Evolutionary conservation across 2,113 vertebrate genomes (phyloP), one percentile per base, ranked within the genome.

Genomic region (Columba janthina): DNA sequence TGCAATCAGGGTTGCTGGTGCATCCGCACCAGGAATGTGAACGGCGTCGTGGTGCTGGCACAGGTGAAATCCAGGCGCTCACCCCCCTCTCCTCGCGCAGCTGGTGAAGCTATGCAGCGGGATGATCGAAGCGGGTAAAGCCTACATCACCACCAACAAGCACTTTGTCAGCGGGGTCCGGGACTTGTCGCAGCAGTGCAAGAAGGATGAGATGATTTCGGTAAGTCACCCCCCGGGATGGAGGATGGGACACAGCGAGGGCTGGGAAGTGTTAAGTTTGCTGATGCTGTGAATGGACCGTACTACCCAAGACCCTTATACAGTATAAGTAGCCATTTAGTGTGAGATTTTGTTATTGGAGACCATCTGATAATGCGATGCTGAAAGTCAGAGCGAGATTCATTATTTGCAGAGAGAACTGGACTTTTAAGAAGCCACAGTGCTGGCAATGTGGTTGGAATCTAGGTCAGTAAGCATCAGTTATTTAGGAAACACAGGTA

Each of bases 21-120:
- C 12, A 25, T 29, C 38, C 58, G 3, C 38, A 6, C 12, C 50
- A 22, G 48, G 31, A 34, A 6, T 0, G 1, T 4, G 22, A 7
- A 15, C 6, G 32, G 10, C 19, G 24, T n/a, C 18, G 28, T 6
- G 65, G 60, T 20, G 24, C 4, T 10, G 70, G 36, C 31, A 14
- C 53, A n/a, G 48, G 11, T n/a, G 5, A 6, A 62, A 16, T 31
- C 19, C 58, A 11, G 15, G 8, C 1, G 3, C 4, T 88, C 40
- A 32, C 38, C 2, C 34, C 70, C 31, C 13, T 90, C 32, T 77
- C 60, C 90, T 34, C 6, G 73, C 17, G 42, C 92, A 99, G 99
- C 98, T 99, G 98, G 99, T 99, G 93, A 99, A 99, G 98, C 98
- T 99, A 85, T 99, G 99, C 98, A 99, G 99, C 4, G 98, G 99